A percentile compares a stretch with the other conserved stretches of the same genome.
These are phyloP conservation scores for Melanophora roralis DNA, from an alignment of 2,888 invertebrate genomes.

Conservation along the genomic window DNA sequence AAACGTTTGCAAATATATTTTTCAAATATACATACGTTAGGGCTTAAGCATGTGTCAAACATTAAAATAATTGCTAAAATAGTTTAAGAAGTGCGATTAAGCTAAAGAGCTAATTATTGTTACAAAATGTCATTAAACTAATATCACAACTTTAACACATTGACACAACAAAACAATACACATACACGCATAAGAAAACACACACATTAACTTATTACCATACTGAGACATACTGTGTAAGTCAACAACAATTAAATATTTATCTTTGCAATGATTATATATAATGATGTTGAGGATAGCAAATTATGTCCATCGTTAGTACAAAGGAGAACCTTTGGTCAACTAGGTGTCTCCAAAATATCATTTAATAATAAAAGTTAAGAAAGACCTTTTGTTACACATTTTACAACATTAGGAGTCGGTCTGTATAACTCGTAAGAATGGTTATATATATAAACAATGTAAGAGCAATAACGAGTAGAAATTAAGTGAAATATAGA, in stretches of 20 bases:
- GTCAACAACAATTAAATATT: constrained; percentile 18
- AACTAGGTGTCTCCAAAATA: not conserved
- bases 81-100: not conserved
- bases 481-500: not conserved
- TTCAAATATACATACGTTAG: not conserved
- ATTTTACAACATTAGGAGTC: too few relatives aligned
- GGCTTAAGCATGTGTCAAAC: not conserved
- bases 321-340: constrained; percentile 5
- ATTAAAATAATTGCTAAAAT: not conserved
- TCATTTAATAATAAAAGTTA: constrained; percentile 16
- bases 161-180: not conserved
- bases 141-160: constrained; percentile 47
- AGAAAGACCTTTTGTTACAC: constrained; percentile 9
- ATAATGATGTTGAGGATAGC: not conserved
- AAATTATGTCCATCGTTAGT: not conserved
- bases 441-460: constrained; percentile 5
- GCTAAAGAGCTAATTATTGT: not conserved
- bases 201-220: not conserved
- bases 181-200: too few relatives aligned
- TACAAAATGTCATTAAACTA: constrained; percentile 29
- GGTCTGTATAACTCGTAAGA: not conserved
- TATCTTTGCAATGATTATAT: not conserved
- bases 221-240: not conserved
- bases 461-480: not conserved
- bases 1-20: too few relatives aligned